Evolutionary conservation across 2,797 vertebrate genomes (phyloP).

Genomic region (Sitta carolinensis): DNA sequence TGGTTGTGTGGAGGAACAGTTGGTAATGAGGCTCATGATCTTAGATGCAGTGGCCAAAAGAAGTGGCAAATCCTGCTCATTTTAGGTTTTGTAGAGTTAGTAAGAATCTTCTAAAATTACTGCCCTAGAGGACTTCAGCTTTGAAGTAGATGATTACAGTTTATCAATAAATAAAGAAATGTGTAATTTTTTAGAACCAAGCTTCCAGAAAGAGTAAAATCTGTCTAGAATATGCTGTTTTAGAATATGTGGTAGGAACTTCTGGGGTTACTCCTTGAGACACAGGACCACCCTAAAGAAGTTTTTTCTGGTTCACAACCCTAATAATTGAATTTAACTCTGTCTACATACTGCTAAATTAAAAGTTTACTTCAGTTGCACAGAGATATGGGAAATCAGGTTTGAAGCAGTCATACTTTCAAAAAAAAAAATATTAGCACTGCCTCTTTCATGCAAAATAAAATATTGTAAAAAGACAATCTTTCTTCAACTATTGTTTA

Average conservation of each 20-base stretch:
- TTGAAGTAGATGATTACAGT: neutral
- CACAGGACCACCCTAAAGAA: neutral
- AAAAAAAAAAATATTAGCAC: neutral
- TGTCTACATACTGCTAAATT: neutral
- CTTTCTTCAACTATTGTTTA: neutral
- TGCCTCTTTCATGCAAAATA: neutral
- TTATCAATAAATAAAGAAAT: neutral
- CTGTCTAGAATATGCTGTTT: neutral
- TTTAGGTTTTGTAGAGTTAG: neutral
- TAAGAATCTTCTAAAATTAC: neutral
- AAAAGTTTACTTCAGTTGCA: neutral
- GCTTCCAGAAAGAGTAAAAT: neutral
- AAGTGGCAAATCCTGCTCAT: neutral
- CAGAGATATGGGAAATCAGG: neutral
- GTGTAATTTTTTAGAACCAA: neutral
- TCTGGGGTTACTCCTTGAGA: neutral
- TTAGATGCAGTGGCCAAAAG: neutral
- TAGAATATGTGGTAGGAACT: neutral
- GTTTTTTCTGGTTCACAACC: neutral
- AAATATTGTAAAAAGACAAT: neutral
- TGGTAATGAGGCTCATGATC: neutral
- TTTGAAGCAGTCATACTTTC: neutral
- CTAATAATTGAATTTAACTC: neutral
- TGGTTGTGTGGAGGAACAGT: neutral
- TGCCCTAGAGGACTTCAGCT: neutral